Evolutionary conservation across 2,888 invertebrate genomes (phyloP).

Genomic region (Ennomos quercinarius): DNA sequence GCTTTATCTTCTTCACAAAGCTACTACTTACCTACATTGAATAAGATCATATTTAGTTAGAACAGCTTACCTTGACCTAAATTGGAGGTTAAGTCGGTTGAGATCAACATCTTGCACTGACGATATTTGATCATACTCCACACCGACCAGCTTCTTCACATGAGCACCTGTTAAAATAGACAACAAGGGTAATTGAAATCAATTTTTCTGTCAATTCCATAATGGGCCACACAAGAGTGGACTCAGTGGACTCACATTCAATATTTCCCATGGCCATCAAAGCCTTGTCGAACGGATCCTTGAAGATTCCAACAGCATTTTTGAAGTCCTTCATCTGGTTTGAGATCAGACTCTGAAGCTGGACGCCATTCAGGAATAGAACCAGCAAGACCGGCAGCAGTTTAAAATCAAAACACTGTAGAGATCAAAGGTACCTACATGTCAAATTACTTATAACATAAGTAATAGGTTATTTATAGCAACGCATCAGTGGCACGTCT

Average conservation of each 20-base stretch:
- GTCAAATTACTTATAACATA: no score
- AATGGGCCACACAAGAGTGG: no score
- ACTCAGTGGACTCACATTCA: conserved; percentile 13
- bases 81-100: conserved; percentile 36
- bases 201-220: no score
- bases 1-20: no score
- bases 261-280: conserved; percentile 20
- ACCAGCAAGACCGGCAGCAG: background rate
- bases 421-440: background rate
- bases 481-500: no score
- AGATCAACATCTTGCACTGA: conserved; percentile 37
- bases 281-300: conserved; percentile 33
- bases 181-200: background rate
- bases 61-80: conserved; percentile 37
- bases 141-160: conserved; percentile 36
- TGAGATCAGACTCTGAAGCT: conserved; percentile 3
- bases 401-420: background rate
- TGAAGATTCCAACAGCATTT: conserved; percentile 12
- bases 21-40: no score
- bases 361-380: conserved; percentile 8
- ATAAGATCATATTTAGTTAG: no score
- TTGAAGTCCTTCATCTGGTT: conserved; percentile 16
- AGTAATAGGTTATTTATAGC: no score
- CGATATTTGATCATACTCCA: conserved; percentile 32
- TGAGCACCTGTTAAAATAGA: conserved; percentile 34